Evolutionary conservation across 1,140 invertebrate species (phyloP).

Genomic region (Belonocnema kinseyi): DNA sequence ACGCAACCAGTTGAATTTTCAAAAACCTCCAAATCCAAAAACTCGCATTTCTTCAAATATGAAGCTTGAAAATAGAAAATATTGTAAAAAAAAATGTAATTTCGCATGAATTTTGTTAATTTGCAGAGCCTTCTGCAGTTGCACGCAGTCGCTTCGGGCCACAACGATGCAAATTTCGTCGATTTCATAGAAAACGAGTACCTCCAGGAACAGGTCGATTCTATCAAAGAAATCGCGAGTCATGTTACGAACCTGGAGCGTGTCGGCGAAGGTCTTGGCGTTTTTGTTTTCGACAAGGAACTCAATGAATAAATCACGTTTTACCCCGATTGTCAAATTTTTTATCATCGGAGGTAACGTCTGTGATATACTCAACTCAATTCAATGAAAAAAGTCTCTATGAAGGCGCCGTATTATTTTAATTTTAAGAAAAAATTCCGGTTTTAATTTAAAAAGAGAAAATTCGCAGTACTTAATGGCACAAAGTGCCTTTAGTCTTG

Average conservation of each 20-base stretch:
- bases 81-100: not conserved
- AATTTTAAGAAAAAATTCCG: not conserved
- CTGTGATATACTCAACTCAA: conserved; percentile 15
- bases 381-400: not conserved
- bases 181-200: conserved; percentile 85
- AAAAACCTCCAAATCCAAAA: too few relatives aligned
- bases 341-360: not conserved
- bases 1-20: too few relatives aligned
- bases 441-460: not conserved
- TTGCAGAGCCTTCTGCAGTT: conserved; percentile 81
- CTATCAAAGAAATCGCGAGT: conserved; percentile 84
- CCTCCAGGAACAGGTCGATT: conserved; percentile 85
- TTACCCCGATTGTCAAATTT: not conserved
- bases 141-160: conserved; percentile 79
- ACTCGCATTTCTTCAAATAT: too few relatives aligned
- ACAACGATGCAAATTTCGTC: conserved; percentile 83
- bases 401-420: not conserved
- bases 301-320: conserved; percentile 60
- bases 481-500: not conserved
- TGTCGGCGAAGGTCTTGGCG: conserved; percentile 84
- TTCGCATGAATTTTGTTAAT: conserved; percentile 36
- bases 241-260: conserved; percentile 83
- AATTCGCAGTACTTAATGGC: not conserved
- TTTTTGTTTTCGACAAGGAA: conserved; percentile 85
- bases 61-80: too few relatives aligned